These are phyloP conservation scores for Steatocranus sp. DNA, from an alignment of 2,797 vertebrate genomes.

Conservation along the genomic window DNA sequence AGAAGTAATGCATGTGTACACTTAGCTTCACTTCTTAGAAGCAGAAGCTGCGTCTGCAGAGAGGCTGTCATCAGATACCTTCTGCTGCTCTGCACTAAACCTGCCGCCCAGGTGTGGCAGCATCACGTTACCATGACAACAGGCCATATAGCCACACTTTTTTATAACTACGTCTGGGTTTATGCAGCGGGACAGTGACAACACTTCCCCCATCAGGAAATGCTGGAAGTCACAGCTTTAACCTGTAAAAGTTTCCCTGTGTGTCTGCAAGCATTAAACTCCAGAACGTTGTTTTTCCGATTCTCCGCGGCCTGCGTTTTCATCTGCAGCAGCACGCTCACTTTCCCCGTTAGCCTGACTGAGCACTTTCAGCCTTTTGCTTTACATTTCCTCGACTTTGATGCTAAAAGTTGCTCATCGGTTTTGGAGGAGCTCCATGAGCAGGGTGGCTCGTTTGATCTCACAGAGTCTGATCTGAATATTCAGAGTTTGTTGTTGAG, in stretches of 20 bases:
- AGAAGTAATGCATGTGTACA: neutral
- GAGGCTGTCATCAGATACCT: neutral
- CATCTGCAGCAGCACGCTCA: neutral
- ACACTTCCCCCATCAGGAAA: neutral
- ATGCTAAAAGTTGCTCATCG: neutral
- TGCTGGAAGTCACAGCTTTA: neutral
- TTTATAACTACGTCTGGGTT: fast-evolving
- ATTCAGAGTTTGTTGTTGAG: neutral
- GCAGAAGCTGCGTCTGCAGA: neutral
- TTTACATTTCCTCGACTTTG: neutral
- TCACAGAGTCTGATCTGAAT: neutral
- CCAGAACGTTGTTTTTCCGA: fast-evolving
- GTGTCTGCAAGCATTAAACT: neutral
- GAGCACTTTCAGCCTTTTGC: neutral
- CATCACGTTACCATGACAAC: neutral
- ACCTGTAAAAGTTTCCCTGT: neutral
- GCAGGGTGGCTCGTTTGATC: neutral
- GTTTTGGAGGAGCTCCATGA: neutral
- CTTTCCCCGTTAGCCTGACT: neutral
- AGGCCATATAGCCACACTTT: neutral
- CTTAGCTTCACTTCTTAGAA: neutral
- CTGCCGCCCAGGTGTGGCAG: neutral
- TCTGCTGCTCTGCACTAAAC: neutral
- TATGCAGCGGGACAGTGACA: fast-evolving
- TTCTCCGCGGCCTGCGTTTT: fast-evolving